Conservation (phyloP, 2,113 vertebrate species). For the Mastomys natalensis region DNA sequence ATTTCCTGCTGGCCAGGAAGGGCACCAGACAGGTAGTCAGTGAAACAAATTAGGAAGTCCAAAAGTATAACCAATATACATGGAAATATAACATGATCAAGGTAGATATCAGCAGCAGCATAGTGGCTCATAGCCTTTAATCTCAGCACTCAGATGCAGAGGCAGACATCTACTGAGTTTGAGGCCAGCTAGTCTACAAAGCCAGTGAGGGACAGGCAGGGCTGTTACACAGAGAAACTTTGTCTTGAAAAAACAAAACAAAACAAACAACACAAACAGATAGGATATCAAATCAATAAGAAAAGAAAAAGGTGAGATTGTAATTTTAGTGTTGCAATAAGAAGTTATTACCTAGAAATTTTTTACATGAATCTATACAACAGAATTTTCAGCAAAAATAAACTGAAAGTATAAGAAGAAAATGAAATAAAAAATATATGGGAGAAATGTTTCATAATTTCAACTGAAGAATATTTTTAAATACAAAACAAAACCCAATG, state of each 20-base stretch:
- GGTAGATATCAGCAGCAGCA: background rate
- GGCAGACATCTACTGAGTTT: background rate
- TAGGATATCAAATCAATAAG: background rate
- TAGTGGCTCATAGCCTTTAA: background rate
- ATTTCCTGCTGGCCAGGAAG: too few relatives aligned
- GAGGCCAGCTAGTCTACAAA: background rate
- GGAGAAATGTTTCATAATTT: background rate
- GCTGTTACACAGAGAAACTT: background rate
- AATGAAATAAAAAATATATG: background rate
- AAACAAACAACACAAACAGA: background rate
- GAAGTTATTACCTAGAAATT: background rate
- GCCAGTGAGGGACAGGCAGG: background rate
- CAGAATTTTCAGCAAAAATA: background rate
- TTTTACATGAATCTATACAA: background rate
- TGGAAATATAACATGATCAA: background rate
- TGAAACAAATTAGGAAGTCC: background rate
- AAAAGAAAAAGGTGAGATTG: background rate
- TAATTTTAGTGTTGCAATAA: background rate
- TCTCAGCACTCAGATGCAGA: background rate
- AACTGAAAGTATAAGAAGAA: background rate
- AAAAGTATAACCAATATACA: background rate
- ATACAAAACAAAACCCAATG: background rate
- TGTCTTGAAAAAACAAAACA: background rate
- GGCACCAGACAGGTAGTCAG: background rate
- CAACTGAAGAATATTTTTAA: background rate